These are phyloP conservation scores for Dipodomys merriami DNA, from an alignment of 2,113 vertebrate species.

Conservation along the genomic window DNA sequence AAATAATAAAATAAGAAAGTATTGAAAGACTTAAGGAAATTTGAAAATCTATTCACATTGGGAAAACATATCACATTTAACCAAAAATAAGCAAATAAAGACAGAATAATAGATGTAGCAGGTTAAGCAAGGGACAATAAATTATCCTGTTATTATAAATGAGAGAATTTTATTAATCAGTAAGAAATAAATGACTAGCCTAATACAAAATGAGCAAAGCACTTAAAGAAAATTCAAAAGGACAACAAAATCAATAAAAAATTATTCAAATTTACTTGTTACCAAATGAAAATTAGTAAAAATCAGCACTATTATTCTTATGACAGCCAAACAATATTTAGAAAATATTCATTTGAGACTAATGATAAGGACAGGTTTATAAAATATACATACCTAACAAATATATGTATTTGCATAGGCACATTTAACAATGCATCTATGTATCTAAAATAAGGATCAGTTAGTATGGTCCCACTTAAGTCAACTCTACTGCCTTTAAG, in stretches of 20 bases:
- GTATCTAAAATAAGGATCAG: neutral
- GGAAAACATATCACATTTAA: neutral
- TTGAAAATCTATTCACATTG: neutral
- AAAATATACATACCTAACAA: neutral
- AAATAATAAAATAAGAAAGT: neutral
- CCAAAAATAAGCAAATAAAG: neutral
- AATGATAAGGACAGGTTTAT: neutral
- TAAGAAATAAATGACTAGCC: neutral
- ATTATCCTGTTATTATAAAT: neutral
- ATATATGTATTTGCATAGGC: neutral
- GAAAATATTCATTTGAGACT: neutral
- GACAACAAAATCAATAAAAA: neutral
- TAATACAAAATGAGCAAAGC: neutral
- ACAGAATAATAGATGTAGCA: neutral
- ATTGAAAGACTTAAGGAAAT: neutral
- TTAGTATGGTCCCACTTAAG: neutral
- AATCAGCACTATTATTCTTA: neutral
- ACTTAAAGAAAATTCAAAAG: neutral
- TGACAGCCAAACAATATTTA: neutral
- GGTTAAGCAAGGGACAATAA: neutral
- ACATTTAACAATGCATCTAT: neutral
- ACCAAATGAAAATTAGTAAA: neutral
- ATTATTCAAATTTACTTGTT: neutral
- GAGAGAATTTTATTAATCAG: neutral
- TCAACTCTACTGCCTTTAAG: neutral